Conservation (phyloP, 2,113 vertebrate species). For the Dasypus novemcinctus region DNA sequence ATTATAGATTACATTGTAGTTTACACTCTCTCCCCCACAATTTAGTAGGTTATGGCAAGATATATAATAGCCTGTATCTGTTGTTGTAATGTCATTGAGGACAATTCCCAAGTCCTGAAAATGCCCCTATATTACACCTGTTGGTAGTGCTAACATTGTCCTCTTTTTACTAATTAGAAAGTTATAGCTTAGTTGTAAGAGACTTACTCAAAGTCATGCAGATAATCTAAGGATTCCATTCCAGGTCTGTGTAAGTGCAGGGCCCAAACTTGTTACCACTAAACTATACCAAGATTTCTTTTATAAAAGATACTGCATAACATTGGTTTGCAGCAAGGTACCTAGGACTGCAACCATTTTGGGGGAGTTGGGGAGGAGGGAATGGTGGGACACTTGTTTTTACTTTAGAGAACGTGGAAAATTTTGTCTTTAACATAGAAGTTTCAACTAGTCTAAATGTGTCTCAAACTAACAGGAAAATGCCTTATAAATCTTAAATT, state of each 20-base stretch:
- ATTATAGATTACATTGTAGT: too few species aligned
- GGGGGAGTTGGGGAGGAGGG: neutral
- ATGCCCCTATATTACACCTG: too few species aligned
- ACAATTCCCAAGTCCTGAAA: too few species aligned
- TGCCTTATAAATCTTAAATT: slow-evolving; percentile 9
- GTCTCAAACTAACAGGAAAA: neutral
- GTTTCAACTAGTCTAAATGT: neutral
- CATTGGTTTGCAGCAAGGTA: neutral
- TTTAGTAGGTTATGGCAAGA: too few species aligned
- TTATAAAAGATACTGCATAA: neutral
- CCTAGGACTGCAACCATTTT: neutral
- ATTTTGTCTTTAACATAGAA: neutral
- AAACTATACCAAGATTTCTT: neutral
- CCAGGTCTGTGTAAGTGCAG: neutral
- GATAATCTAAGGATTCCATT: neutral
- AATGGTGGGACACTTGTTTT: neutral
- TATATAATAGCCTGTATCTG: too few species aligned
- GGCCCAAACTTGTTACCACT: neutral
- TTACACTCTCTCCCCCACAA: too few species aligned
- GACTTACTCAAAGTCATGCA: neutral
- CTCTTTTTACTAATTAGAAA: neutral
- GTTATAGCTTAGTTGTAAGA: neutral
- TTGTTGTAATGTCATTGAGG: too few species aligned
- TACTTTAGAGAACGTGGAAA: neutral
- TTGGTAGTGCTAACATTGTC: neutral